A percentile compares a stretch with the other conserved stretches of the same genome.
Conservation (phyloP, 2,113 vertebrate species). For the Passer domesticus region DNA sequence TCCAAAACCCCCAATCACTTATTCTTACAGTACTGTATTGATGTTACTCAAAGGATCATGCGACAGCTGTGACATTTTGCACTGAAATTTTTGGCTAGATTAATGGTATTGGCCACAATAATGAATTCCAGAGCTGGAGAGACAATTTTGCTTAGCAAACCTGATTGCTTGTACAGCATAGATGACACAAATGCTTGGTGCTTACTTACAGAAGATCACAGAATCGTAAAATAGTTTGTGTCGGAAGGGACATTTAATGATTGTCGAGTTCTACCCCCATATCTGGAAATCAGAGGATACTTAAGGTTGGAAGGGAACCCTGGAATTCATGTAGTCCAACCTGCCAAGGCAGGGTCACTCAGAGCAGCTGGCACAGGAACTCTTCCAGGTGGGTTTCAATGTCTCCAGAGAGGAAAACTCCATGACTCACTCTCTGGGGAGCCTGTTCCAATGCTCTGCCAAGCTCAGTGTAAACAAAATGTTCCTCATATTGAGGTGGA, state of each 20-base stretch:
- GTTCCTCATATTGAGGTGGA: background rate
- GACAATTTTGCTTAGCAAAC: background rate
- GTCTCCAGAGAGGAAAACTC: background rate
- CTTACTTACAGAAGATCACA: background rate
- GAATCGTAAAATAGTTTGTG: background rate
- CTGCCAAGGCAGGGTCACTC: background rate
- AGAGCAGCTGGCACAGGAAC: background rate
- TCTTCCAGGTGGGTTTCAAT: background rate
- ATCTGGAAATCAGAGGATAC: background rate
- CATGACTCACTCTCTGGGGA: background rate
- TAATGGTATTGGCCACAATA: background rate
- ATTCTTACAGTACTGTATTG: background rate
- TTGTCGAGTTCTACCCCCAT: background rate
- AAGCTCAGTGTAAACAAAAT: background rate
- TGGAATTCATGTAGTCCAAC: background rate
- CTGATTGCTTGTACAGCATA: background rate
- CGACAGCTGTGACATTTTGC: background rate
- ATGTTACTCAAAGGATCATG: background rate
- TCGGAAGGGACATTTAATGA: background rate
- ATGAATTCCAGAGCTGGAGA: background rate
- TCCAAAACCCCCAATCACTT: background rate
- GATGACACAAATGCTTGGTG: background rate
- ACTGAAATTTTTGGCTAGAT: background rate
- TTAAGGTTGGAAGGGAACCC: background rate
- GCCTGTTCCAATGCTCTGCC: background rate